phyloP scores from a whole-genome alignment of 2,113 vertebrate genomes.

The Corythaixoides concolor region DNA sequence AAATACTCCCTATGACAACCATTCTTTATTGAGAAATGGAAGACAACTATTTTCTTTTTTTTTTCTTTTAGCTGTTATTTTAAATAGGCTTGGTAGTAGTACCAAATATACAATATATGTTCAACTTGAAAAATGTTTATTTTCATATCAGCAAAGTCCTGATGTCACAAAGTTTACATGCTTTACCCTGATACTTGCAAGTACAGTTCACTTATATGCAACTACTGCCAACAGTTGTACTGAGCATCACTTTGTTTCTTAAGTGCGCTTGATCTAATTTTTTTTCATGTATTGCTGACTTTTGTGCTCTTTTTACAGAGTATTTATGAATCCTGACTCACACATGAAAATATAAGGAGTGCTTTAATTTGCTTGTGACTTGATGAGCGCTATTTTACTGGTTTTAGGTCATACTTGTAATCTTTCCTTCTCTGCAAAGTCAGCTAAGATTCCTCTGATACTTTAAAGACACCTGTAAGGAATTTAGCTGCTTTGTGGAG shows the following conservation, averaged over 20 bases:
- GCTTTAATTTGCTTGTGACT: not conserved
- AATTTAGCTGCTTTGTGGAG: not conserved
- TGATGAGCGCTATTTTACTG: not conserved
- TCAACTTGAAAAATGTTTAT: not conserved
- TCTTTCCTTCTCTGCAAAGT: not conserved
- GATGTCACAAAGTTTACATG: not conserved
- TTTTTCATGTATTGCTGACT: not conserved
- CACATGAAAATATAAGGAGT: not conserved
- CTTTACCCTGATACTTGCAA: not conserved
- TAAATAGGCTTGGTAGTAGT: not conserved
- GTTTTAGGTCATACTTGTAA: not conserved
- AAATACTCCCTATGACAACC: not conserved
- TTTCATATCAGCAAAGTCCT: not conserved
- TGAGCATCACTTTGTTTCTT: not conserved
- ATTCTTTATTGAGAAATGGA: not conserved
- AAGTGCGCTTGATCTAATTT: not conserved
- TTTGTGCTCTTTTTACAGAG: not conserved
- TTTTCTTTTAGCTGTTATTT: not conserved
- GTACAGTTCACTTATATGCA: not conserved
- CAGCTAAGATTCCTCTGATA: not conserved
- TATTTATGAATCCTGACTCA: not conserved
- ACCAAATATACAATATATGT: not conserved
- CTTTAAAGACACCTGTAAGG: not conserved
- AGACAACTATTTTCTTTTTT: not conserved
- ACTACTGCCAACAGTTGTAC: not conserved